Base-by-base conservation (phyloP, 2,888 invertebrate species). In the Callyntrura guangdongensis region DNA sequence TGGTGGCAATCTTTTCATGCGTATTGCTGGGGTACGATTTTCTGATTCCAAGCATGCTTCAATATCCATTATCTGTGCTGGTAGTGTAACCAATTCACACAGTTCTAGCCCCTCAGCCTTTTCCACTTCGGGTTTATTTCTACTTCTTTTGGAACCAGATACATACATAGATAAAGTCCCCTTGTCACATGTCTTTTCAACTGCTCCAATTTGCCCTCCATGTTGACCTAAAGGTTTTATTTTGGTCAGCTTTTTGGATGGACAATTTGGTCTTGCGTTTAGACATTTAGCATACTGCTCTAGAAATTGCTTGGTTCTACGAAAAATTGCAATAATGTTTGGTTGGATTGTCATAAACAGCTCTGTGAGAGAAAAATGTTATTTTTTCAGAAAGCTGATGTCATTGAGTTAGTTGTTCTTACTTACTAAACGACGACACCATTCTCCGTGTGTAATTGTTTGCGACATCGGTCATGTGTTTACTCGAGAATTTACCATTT, bases 401-500 rank as follows among this genome's bases (percentile, higher is more conserved):
- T 3, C 25, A 20, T 49, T 22, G 27, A 4, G n/a, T 36, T 27
- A 59, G 5, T 20, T 67, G 61, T 22, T 64, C 83, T 47, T 83
- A 83, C 83, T 83, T 83, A 83, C 83, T 64, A 83, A 49, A 11
- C 83, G 83, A 67, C 22, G 83, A 47, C n/a, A 17, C 79, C 36
- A 14, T 5, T 27, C 25, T 56, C 27, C 79, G 27, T 5, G 56
- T 11, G 8, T 8, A 6, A 27, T 17, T 22, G 56, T 22, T 47
- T 74, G 45, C 22, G 12, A 12, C 9, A 12, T 49, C 53, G 14
- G 22, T 9, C 11, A 5, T 0, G 49, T 12, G 5, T 12, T 20
- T 49, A 22, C 74, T 49, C n/a, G 5, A 3, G 6, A 4, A 36
- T 36, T 36, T 36, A 36, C 36, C 36, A 36, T 36, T 36, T 36